A percentile compares a stretch with the other conserved stretches of the same genome.
Evolutionary conservation across 2,888 invertebrate species (phyloP).

Genomic region (Dexiosoma caninum): DNA sequence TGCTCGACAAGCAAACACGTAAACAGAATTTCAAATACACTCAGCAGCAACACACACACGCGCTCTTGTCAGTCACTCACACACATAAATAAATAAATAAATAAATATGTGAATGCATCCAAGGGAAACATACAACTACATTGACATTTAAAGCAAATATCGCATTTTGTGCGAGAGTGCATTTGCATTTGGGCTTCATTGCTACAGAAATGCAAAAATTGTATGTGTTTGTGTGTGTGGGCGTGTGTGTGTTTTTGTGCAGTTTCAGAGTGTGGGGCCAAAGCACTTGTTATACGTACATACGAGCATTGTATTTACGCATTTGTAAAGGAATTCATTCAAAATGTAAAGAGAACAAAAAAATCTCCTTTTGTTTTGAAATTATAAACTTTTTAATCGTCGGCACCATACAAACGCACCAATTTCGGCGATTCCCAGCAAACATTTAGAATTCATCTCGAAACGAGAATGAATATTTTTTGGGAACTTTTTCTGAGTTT

Average conservation of each 20-base stretch:
- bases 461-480: too few relatives aligned
- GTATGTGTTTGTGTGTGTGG: neutral
- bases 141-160: neutral
- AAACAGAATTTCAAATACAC: slow-evolving; percentile 46
- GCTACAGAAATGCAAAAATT: neutral
- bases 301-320: too few relatives aligned
- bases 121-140: neutral
- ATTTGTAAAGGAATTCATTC: slow-evolving; percentile 50
- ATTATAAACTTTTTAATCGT: neutral
- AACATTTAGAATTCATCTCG: too few relatives aligned
- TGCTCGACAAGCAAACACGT: slow-evolving; percentile 49
- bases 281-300: slow-evolving; percentile 47
- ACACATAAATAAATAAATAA: too few relatives aligned
- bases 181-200: neutral
- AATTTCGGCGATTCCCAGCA: too few relatives aligned
- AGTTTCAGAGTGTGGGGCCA: too few relatives aligned
- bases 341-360: neutral
- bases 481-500: too few relatives aligned
- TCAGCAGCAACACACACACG: neutral
- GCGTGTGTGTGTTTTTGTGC: neutral
- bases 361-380: neutral
- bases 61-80: neutral
- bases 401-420: neutral
- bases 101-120: too few relatives aligned
- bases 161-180: slow-evolving; percentile 6